These are phyloP conservation scores for Idaea dimidiata DNA, from an alignment of 2,888 invertebrate genomes.

Conservation along the genomic window DNA sequence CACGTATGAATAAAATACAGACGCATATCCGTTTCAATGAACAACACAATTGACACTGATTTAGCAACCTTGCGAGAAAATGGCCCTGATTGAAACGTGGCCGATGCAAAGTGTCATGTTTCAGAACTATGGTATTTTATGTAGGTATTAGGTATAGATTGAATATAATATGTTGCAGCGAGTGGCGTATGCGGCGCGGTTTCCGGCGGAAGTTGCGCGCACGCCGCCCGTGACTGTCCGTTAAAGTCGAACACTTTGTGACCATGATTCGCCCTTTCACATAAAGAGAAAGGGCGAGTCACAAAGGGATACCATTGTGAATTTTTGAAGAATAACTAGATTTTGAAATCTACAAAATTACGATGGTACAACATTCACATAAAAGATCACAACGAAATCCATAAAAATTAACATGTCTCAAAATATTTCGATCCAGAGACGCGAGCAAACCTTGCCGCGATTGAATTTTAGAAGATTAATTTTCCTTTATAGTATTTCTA, in stretches of 20 bases:
- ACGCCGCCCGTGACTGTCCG: constrained; percentile 70
- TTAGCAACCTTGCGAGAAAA: constrained; percentile 56
- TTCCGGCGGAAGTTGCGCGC: constrained; percentile 76
- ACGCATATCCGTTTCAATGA: constrained; percentile 43
- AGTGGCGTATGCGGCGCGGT: constrained; percentile 53
- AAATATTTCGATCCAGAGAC: too few relatives aligned
- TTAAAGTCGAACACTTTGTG: constrained; percentile 20
- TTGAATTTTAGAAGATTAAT: too few relatives aligned
- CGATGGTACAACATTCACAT: not conserved
- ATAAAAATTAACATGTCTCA: too few relatives aligned
- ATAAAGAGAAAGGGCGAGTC: constrained; percentile 1
- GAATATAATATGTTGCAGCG: constrained; percentile 41
- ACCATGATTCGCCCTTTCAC: constrained; percentile 2
- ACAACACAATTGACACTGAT: constrained; percentile 57
- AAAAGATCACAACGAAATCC: too few relatives aligned
- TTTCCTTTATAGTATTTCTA: too few relatives aligned
- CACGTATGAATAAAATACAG: constrained; percentile 36
- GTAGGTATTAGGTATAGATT: constrained; percentile 31
- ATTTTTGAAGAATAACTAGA: not conserved
- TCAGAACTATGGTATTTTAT: constrained; percentile 36
- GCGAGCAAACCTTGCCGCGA: too few relatives aligned
- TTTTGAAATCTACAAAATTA: not conserved
- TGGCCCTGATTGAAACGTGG: constrained; percentile 44
- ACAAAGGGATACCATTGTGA: not conserved
- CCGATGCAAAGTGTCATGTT: constrained; percentile 44